phyloP scores from a whole-genome alignment of 2,797 vertebrate species.

The Coracias cyanogaster region DNA sequence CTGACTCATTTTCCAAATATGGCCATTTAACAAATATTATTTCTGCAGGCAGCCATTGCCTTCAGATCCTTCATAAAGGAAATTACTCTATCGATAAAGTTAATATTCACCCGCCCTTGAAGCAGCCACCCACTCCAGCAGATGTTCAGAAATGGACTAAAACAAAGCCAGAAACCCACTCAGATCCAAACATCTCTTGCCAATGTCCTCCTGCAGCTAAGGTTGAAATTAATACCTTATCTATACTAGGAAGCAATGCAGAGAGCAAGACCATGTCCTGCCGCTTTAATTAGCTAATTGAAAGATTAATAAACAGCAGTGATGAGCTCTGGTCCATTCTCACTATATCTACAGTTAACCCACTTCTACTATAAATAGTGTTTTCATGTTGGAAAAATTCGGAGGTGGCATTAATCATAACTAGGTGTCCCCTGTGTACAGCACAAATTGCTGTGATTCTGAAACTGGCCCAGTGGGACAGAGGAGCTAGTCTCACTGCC shows the following conservation, averaged over 20 bases:
- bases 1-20: constrained; percentile 60
- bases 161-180: constrained; percentile 35
- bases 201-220: neutral
- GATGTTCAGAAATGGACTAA: constrained; percentile 40
- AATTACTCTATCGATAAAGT: constrained; percentile 66
- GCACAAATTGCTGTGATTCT: neutral
- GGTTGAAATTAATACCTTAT: neutral
- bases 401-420: neutral
- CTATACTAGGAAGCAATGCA: neutral
- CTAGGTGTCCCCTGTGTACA: neutral
- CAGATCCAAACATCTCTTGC: neutral
- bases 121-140: constrained; percentile 56
- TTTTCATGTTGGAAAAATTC: neutral
- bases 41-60: constrained; percentile 45
- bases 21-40: constrained; percentile 53
- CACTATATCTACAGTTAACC: neutral
- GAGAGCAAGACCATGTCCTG: neutral
- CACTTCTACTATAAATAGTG: neutral
- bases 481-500: neutral
- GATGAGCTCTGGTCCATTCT: neutral
- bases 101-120: constrained; percentile 19
- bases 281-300: neutral
- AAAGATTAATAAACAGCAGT: neutral
- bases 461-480: neutral
- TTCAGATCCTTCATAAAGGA: constrained; percentile 55